Conservation (phyloP, 2,797 vertebrate genomes). For the Glossophaga mutica region DNA sequence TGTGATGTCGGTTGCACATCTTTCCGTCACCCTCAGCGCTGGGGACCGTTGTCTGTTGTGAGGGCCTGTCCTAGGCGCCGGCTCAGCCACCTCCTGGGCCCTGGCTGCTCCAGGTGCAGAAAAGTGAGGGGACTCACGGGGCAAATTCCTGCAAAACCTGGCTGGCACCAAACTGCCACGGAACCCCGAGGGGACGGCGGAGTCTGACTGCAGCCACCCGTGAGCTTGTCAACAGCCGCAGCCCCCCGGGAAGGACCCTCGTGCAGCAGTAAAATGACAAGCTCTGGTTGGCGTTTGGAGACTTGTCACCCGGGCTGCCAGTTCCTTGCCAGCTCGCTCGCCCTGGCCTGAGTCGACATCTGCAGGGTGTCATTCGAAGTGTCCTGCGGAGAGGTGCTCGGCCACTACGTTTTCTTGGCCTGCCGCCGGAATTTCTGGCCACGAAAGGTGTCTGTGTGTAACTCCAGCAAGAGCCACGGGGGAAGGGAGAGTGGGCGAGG, state of each 20-base stretch:
- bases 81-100: background rate
- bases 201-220: background rate
- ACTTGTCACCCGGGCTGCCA: background rate
- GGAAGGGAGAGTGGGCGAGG: background rate
- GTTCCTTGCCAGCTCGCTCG: background rate
- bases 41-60: fast-evolving
- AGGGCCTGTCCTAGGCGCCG: background rate
- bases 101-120: background rate
- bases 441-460: fast-evolving
- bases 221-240: background rate
- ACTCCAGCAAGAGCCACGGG: background rate
- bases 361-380: background rate
- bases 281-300: background rate
- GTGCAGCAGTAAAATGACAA: background rate
- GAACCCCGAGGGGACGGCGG: no score
- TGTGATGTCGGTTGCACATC: fast-evolving
- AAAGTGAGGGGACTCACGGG: fast-evolving
- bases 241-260: background rate
- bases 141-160: fast-evolving
- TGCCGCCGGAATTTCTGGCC: background rate
- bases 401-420: background rate
- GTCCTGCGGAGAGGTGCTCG: background rate
- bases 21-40: background rate
- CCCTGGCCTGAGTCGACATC: background rate
- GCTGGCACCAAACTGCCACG: fast-evolving